phyloP scores from a whole-genome alignment of 2,113 vertebrate species.

The Dipodomys merriami region DNA sequence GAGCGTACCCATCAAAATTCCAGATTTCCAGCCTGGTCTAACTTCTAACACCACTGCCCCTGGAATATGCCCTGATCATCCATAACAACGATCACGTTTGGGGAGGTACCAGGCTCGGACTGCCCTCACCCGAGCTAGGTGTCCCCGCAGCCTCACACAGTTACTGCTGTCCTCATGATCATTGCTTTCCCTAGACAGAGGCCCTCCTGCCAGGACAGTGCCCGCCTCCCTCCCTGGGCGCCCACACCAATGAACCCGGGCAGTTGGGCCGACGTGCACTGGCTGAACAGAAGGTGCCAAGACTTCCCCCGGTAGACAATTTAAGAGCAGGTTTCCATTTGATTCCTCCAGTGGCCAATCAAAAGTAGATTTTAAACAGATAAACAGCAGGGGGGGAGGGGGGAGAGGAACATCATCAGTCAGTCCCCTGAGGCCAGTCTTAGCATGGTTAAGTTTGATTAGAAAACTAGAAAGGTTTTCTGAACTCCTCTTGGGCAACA shows the following conservation, averaged over 20 bases:
- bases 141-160: background rate
- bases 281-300: background rate
- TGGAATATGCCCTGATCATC: background rate
- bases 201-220: background rate
- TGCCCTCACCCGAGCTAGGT: background rate
- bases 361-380: background rate
- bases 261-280: background rate
- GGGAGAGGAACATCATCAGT: background rate
- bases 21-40: background rate
- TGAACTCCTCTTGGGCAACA: accelerated
- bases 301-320: background rate
- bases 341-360: background rate
- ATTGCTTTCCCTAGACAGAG: background rate
- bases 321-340: background rate
- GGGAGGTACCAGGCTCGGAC: background rate
- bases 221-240: background rate
- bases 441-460: background rate
- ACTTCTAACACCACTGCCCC: no score
- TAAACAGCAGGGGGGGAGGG: background rate
- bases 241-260: background rate
- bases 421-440: background rate
- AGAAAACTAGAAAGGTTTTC: background rate
- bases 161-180: accelerated
- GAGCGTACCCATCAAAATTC: background rate
- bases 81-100: accelerated